Percentiles rank a stretch among this genome's conserved stretches.
Evolutionary conservation across 2,888 invertebrate genomes (phyloP).

Genomic region (Andrena fulva): DNA sequence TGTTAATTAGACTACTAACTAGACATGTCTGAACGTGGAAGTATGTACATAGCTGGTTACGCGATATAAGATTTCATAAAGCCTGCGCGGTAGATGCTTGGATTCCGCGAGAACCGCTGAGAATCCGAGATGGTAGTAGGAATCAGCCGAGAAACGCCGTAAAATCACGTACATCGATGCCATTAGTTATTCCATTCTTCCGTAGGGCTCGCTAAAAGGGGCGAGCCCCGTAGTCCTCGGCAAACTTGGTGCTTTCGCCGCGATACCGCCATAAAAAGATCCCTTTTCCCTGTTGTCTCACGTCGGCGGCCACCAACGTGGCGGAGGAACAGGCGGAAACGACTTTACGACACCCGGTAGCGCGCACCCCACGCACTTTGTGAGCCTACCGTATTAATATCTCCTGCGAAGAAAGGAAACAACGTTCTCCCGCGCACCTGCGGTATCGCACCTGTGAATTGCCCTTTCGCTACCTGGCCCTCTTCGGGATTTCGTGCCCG

Average conservation of each 20-base stretch:
- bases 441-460: conserved; percentile 65
- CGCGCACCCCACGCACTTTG: conserved; percentile 69
- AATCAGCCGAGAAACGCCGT: conserved; percentile 24
- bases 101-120: neutral
- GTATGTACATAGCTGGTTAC: too few species aligned
- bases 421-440: conserved; percentile 55
- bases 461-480: conserved; percentile 64
- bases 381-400: conserved; percentile 73
- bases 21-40: neutral
- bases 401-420: conserved; percentile 50
- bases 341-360: conserved; percentile 80
- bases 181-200: conserved; percentile 66
- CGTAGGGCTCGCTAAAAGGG: conserved; percentile 58
- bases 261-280: conserved; percentile 65
- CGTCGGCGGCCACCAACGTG: conserved; percentile 66
- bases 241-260: conserved; percentile 63
- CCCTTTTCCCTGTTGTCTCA: conserved; percentile 58
- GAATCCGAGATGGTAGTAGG: neutral
- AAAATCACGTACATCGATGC: conserved; percentile 53
- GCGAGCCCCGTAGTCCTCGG: conserved; percentile 61
- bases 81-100: too few species aligned
- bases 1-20: neutral
- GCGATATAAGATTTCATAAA: neutral
- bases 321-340: conserved; percentile 67
- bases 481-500: conserved; percentile 6